Conservation (phyloP, 2,888 invertebrate genomes). For the Xanthorhoe spadicearia region DNA sequence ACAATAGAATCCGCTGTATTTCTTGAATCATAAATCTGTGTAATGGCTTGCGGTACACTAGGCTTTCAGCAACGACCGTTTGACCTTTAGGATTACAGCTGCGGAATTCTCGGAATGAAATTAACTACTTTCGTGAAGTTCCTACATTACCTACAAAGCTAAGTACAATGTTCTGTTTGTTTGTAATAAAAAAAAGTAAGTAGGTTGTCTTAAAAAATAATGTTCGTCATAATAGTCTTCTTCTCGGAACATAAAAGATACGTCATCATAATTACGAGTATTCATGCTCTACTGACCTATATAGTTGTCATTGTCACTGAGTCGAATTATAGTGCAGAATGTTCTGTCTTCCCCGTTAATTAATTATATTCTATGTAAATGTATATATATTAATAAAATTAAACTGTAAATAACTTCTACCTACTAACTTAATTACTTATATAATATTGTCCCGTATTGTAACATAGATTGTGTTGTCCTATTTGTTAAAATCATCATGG, state of each 20-base stretch:
- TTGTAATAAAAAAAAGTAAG: slow-evolving; percentile 1
- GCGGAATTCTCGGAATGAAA: not conserved
- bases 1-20: slow-evolving; percentile 2
- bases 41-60: slow-evolving; percentile 17
- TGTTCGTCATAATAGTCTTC: slow-evolving; percentile 10
- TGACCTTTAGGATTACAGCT: not conserved
- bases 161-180: not conserved
- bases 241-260: slow-evolving; percentile 13
- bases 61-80: slow-evolving; percentile 6
- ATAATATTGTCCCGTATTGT: no score
- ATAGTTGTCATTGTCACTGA: slow-evolving; percentile 11
- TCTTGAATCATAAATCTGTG: slow-evolving; percentile 19
- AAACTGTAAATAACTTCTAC: no score
- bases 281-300: slow-evolving; percentile 15
- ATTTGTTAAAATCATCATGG: no score
- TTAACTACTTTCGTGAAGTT: not conserved
- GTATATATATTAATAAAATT: no score
- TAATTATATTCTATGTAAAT: no score
- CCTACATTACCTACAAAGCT: not conserved
- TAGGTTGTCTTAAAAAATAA: slow-evolving; percentile 9
- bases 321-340: not conserved
- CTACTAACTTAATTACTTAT: no score
- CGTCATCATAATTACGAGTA: slow-evolving; percentile 25
- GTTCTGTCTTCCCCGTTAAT: no score
- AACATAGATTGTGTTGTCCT: no score